Evolutionary conservation across 2,797 vertebrate genomes (phyloP), one percentile per base, ranked within the genome.

Genomic region (Geotria australis): DNA sequence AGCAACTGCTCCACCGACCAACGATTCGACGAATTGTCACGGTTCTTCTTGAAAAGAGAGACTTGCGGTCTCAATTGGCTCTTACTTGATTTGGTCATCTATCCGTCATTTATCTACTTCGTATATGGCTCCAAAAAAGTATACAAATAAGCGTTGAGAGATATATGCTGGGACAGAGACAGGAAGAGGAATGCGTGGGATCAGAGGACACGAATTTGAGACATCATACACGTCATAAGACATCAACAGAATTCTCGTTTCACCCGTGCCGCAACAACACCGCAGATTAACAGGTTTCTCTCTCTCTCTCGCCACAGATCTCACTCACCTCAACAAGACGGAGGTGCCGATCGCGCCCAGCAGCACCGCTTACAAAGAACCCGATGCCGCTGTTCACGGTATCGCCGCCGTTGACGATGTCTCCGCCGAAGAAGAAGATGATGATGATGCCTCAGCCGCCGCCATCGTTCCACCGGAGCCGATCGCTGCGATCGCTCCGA

Each of bases 251-350:
- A 48, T 46, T n/a, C 14, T 9, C 60, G 15, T 49, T 57, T 13
- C 46, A 60, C 6, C 9, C 10, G 14, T 46, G 8, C n/a, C 12
- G 46, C 9, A 45, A 2, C 5, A 2, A 46, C 8, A 57, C 48
- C 47, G 9, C 38, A 46, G 12, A 46, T 56, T 5, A 38, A 38
- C 24, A 38, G 38, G 6, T 49, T 58, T 59, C 46, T 58, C 4
- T 57, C 61, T 63, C 49, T 11, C 4, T 57, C 61, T 63, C 49
- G 11, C 49, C 56, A 10, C 63, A 93, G 83, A 93, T 66, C 61
- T 89, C 63, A 79, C 69, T 13, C 64, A 81, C 65, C 71, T 94
- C 57, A 68, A 62, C 49, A 67, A 77, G 12, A 79, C 74, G 1
- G 83, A 85, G 69, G 77, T 82, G 8, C 70, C 70, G 2, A 49